phyloP scores from a whole-genome alignment of 2,113 vertebrate species.

The Tursiops truncatus region DNA sequence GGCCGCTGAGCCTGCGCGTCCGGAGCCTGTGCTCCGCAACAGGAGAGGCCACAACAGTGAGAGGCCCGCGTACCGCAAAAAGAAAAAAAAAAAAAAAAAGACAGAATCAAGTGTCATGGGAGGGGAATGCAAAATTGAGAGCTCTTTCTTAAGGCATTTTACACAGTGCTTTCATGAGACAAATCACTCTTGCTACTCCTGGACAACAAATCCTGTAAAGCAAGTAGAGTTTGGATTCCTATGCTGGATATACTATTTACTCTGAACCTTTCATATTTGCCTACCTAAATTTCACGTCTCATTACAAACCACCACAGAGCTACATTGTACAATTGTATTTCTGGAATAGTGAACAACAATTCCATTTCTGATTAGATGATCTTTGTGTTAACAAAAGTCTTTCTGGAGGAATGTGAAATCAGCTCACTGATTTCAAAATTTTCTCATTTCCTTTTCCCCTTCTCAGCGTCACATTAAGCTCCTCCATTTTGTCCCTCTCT shows the following conservation, averaged over 20 bases:
- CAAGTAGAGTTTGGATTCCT: not conserved
- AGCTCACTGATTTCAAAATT: not conserved
- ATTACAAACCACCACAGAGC: not conserved
- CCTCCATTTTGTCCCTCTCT: not conserved
- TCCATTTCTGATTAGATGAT: not conserved
- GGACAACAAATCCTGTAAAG: not conserved
- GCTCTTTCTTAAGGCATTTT: not conserved
- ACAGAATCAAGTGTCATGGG: not conserved
- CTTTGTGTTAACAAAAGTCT: not conserved
- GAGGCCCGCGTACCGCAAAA: too few species aligned
- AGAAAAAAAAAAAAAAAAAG: not conserved
- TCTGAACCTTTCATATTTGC: not conserved
- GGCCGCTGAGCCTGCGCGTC: too few species aligned
- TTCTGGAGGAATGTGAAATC: not conserved
- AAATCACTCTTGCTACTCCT: not conserved
- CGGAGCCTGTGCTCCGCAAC: too few species aligned
- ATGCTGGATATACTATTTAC: not conserved
- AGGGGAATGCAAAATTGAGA: not conserved
- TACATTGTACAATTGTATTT: not conserved
- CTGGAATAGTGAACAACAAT: not conserved
- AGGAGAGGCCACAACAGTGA: too few species aligned
- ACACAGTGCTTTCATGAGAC: not conserved
- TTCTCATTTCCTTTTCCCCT: not conserved
- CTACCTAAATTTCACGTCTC: not conserved
- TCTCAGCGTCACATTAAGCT: not conserved